Conservation (phyloP, 2,797 vertebrate genomes). For the Ibycter americanus region DNA sequence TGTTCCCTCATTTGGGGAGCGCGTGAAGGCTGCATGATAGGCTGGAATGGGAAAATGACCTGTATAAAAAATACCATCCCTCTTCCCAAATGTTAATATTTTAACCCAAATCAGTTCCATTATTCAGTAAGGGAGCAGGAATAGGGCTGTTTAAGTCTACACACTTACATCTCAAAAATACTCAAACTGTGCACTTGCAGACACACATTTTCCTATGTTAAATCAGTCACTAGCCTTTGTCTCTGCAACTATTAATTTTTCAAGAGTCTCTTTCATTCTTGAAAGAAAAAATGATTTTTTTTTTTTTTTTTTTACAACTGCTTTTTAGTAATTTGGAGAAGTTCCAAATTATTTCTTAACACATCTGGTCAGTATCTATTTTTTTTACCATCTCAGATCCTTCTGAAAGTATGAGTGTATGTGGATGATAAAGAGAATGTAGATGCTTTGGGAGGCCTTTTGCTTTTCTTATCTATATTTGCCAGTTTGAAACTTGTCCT, state of each 20-base stretch:
- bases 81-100: not conserved
- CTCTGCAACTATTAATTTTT: slow-evolving; percentile 18
- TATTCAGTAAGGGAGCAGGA: not conserved
- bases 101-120: not conserved
- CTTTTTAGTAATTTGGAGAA: slow-evolving; percentile 15
- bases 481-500: not conserved
- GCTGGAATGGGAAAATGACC: not conserved
- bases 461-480: not conserved
- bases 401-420: not conserved
- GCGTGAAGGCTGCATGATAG: not conserved
- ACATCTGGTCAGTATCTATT: not conserved
- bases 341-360: slow-evolving; percentile 19
- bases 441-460: not conserved
- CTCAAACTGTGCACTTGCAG: not conserved
- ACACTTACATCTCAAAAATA: not conserved
- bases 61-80: not conserved
- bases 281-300: not conserved
- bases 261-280: not conserved
- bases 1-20: not conserved
- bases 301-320: not conserved
- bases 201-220: not conserved
- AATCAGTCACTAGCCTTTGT: slow-evolving; percentile 19
- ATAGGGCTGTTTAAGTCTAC: not conserved
- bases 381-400: not conserved
- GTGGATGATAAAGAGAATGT: not conserved